phyloP scores from a whole-genome alignment of 1,140 invertebrate genomes.

The Berghia stephanieae region DNA sequence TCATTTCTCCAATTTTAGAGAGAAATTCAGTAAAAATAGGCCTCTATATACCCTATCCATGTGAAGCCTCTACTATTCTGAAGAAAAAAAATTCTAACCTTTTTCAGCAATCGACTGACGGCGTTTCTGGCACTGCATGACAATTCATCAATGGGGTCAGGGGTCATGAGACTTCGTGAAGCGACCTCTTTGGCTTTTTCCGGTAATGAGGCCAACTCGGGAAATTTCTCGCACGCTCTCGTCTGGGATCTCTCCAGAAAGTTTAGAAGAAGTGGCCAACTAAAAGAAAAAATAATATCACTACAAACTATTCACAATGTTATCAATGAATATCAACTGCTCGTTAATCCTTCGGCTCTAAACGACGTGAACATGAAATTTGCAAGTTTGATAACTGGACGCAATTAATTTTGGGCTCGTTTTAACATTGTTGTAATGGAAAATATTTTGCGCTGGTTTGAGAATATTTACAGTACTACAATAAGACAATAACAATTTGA shows the following conservation, averaged over 20 bases:
- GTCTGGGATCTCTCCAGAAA: constrained; percentile 53
- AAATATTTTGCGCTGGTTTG: no score
- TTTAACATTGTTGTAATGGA: no score
- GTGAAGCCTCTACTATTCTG: neutral
- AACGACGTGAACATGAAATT: no score
- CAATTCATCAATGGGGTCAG: constrained; percentile 43
- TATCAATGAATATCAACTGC: no score
- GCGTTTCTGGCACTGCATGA: constrained; percentile 43
- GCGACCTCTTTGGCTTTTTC: constrained; percentile 40
- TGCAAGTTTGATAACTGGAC: no score
- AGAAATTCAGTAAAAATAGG: neutral
- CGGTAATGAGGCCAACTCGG: constrained; percentile 40
- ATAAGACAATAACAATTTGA: no score
- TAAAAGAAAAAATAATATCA: constrained; percentile 33
- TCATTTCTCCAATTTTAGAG: no score
- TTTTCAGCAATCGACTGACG: constrained; percentile 43
- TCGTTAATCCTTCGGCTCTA: no score
- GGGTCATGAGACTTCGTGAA: constrained; percentile 28
- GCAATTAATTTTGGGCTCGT: no score
- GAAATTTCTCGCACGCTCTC: constrained; percentile 40
- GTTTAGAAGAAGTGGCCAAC: constrained; percentile 58
- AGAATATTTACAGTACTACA: no score
- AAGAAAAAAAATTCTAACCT: constrained; percentile 24
- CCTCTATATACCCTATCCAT: neutral
- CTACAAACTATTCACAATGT: no score